A percentile compares a stretch with the other conserved stretches of the same genome.
Evolutionary conservation across 2,888 invertebrate species (phyloP).

Genomic region (Eupelmus urozonus): DNA sequence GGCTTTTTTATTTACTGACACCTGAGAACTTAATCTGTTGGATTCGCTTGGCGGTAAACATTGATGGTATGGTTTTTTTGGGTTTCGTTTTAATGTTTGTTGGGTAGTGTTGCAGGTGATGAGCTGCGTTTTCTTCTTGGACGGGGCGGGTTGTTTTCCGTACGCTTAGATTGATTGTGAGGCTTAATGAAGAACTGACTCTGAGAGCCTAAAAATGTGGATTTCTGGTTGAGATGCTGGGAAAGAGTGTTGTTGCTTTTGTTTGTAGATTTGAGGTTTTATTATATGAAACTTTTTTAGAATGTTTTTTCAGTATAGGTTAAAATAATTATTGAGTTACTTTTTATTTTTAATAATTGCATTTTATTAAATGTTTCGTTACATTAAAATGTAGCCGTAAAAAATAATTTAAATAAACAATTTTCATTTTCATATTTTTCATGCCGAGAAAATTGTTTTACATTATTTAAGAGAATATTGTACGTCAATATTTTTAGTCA

Average conservation of each 20-base stretch:
- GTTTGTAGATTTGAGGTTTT: no score
- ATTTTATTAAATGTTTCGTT: no score
- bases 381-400: no score
- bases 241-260: no score
- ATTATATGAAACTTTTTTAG: no score
- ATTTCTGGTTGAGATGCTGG: neutral
- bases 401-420: no score
- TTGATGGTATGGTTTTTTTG: neutral
- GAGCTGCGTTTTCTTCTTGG: slow-evolving; percentile 18
- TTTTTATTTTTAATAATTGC: no score
- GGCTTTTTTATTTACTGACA: slow-evolving; percentile 31
- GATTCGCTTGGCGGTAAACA: slow-evolving; percentile 23
- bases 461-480: slow-evolving; percentile 33
- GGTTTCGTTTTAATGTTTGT: neutral
- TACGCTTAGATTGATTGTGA: slow-evolving; percentile 26
- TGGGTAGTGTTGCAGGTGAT: slow-evolving; percentile 2
- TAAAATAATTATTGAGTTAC: no score
- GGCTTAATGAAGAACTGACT: slow-evolving; percentile 19
- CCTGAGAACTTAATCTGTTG: slow-evolving; percentile 53
- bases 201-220: slow-evolving; percentile 23
- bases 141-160: slow-evolving; percentile 14
- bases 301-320: neutral
- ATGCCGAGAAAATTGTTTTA: slow-evolving; percentile 48
- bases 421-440: slow-evolving; percentile 26
- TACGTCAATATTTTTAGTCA: slow-evolving; percentile 45